Base-by-base conservation (phyloP, 1,140 invertebrate genomes). In the Phthorimaea operculella region DNA sequence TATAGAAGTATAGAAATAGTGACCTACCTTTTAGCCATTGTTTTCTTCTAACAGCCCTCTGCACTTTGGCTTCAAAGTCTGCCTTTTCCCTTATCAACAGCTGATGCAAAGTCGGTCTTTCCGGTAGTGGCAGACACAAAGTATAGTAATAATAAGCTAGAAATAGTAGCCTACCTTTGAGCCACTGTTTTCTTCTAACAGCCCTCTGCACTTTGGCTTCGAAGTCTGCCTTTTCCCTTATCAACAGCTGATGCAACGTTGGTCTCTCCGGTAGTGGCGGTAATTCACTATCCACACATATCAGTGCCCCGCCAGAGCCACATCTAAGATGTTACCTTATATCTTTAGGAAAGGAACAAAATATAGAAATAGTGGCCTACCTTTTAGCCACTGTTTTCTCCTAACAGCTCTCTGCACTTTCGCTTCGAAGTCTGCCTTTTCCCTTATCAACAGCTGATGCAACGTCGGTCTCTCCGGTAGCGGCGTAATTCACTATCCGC, bases 351-450 rank as follows among this genome's bases (percentile, higher is more conserved):
- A 28, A 6, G 2, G 3, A n/a, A 15, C 39, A 42, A 28, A 4
- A n/a, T 4, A 28, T 28, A 28, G 6, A 28, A 6, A 28, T 28
- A 28, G 21, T 7, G 15, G 61, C 59, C 70, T 78, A 94, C 93
- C 91, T 90, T 94, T 95, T 0, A 98, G 87, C 96, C 96, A 98
- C 57, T 92, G 90, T 80, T 97, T 97, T 34, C 97, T 87, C 56
- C 90, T 90, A 0, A 93, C 91, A 36, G 95, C 94, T 60, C 96
- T 81, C 70, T 96, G 91, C 39, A 98, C 91, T 84, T 98, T 98
- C 0, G 95, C 94, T 82, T 98, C 97, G 82, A 99, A 97, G 76
- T 98, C 96, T 36, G 94, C 87, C 76, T 98, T 98, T 79, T 98
- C 97, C 39, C 95, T 91, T 17, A 97, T 86, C 14, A 98, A 85